A percentile compares a stretch with the other conserved stretches of the same genome.
Evolutionary conservation across 2,888 invertebrate species (phyloP).

Genomic region (Diplolepis rosae): DNA sequence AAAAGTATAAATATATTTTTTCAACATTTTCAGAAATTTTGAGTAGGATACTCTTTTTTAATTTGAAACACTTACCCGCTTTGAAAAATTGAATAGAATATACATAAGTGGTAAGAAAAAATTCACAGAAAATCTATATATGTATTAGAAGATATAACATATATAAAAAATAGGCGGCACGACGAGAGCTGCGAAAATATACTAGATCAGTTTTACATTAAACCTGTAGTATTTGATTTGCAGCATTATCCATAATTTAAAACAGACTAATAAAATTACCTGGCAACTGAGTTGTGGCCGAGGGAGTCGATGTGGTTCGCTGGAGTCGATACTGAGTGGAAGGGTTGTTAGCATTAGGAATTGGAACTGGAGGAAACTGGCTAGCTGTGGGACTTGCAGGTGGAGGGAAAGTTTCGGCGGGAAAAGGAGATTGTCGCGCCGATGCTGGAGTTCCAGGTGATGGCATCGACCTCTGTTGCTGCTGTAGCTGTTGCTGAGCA

Average conservation of each 20-base stretch:
- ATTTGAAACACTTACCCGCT: conserved; percentile 6
- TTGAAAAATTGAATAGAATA: conserved; percentile 3
- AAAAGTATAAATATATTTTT: conserved; percentile 6
- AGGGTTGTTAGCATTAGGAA: conserved; percentile 69
- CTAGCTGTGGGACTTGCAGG: conserved; percentile 76
- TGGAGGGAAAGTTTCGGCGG: conserved; percentile 75
- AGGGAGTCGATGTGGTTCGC: conserved; percentile 77
- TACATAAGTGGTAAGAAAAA: conserved; percentile 2
- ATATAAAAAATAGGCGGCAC: too few relatives aligned
- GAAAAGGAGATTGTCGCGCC: conserved; percentile 77
- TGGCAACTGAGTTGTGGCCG: conserved; percentile 78
- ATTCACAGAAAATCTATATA: conserved; percentile 1
- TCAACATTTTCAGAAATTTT: background rate
- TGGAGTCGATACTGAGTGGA: conserved; percentile 77
- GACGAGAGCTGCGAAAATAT: too few relatives aligned
- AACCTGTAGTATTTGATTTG: too few relatives aligned
- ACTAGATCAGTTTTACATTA: too few relatives aligned
- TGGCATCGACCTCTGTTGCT: conserved; percentile 91
- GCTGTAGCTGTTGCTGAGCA: conserved; percentile 77
- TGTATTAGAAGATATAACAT: too few relatives aligned
- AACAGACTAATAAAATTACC: conserved; percentile 71
- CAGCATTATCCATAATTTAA: background rate
- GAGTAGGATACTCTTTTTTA: background rate
- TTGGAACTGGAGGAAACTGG: conserved; percentile 70
- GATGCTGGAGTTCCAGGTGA: conserved; percentile 74